Percentiles rank a stretch among this genome's conserved stretches.
These are phyloP conservation scores for Drosophila novamexicana DNA, from an alignment of 1,140 invertebrate genomes.

Conservation along the genomic window DNA sequence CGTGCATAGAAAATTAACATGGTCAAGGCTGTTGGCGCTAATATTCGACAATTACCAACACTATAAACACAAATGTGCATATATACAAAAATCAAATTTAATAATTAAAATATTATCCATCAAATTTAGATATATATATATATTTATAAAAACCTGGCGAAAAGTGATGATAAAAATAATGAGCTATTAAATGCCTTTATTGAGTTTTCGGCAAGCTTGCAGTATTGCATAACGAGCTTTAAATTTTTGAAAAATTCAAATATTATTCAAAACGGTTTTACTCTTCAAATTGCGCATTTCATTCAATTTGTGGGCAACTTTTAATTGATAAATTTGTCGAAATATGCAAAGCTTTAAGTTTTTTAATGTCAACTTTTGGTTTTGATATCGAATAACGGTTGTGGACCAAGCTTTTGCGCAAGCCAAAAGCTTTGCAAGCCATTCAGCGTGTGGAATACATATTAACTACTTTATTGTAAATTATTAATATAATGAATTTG, in stretches of 20 bases:
- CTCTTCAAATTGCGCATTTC: background rate
- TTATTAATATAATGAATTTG: too few relatives aligned
- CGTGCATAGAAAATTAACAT: conserved; percentile 63
- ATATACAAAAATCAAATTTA: conserved; percentile 48
- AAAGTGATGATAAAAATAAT: conserved; percentile 29
- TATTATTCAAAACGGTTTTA: background rate
- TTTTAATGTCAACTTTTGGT: conserved; percentile 15
- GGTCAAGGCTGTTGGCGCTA: conserved; percentile 62
- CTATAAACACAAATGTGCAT: conserved; percentile 22
- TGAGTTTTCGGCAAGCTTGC: background rate
- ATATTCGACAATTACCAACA: conserved; percentile 43
- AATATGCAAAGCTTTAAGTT: conserved; percentile 15
- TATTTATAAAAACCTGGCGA: conserved; percentile 13
- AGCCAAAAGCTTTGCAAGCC: conserved; percentile 8
- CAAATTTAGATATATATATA: conserved; percentile 6
- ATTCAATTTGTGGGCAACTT: background rate
- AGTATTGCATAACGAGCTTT: conserved; percentile 6
- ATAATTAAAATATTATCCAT: conserved; percentile 61
- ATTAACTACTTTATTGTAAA: too few relatives aligned
- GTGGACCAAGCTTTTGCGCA: conserved; percentile 7
- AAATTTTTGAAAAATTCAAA: conserved; percentile 4
- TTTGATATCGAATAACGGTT: conserved; percentile 40
- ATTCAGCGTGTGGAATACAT: too few relatives aligned
- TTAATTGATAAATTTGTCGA: background rate
- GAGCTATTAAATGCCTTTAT: conserved; percentile 26